Evolutionary conservation across 1,140 invertebrate species (phyloP).

Genomic region (Hermetia illucens): DNA sequence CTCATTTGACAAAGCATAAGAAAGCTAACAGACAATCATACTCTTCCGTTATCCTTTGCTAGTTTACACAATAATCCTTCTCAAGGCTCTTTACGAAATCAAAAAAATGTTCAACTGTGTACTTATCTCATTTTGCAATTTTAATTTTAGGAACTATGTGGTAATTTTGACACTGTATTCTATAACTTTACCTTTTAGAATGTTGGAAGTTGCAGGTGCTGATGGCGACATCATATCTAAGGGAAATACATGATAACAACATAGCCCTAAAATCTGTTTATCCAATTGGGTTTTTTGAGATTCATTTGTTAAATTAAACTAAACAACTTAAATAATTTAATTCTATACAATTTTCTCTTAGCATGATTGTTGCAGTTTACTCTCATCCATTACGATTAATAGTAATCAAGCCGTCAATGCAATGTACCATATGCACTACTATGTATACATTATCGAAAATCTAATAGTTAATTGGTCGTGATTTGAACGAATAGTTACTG

Average conservation of each 20-base stretch:
- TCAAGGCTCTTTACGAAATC: background rate
- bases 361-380: background rate
- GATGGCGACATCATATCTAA: constrained; percentile 56
- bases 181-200: constrained; percentile 52
- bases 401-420: too few relatives aligned
- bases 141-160: constrained; percentile 12
- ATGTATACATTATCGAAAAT: too few relatives aligned
- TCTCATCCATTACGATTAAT: too few relatives aligned
- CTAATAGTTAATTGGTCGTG: too few relatives aligned
- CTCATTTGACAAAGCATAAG: constrained; percentile 30
- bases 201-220: constrained; percentile 58
- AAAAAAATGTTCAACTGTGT: constrained; percentile 2
- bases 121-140: too few relatives aligned
- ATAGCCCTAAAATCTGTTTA: background rate
- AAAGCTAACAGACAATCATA: constrained; percentile 17
- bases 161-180: constrained; percentile 23
- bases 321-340: background rate
- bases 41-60: too few relatives aligned
- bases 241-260: constrained; percentile 1
- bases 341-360: background rate
- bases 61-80: constrained; percentile 10
- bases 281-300: background rate
- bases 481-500: too few relatives aligned
- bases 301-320: background rate
- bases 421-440: too few relatives aligned